A percentile compares a stretch with the other conserved stretches of the same genome.
Evolutionary conservation across 2,888 invertebrate species (phyloP).

Genomic region (Drosophila formosana): DNA sequence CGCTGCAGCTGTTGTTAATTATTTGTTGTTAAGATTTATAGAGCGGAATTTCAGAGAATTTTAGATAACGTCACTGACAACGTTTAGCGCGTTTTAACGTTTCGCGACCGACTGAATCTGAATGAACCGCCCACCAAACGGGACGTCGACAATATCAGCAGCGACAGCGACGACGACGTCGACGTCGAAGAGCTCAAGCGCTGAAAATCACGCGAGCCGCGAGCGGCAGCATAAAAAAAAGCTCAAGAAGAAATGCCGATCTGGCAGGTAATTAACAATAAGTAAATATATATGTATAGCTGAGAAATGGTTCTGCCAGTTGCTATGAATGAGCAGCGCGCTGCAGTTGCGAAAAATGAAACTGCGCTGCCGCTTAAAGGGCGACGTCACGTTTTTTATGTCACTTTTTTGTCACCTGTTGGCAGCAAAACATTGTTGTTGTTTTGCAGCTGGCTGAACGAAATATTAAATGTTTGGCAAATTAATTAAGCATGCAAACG

Average conservation of each 20-base stretch:
- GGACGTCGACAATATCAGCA: conserved; percentile 30
- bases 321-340: conserved; percentile 18
- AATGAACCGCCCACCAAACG: conserved; percentile 60
- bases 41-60: conserved; percentile 25
- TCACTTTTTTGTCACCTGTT: conserved; percentile 1
- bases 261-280: conserved; percentile 48
- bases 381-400: conserved; percentile 24
- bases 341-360: conserved; percentile 17
- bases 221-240: conserved; percentile 63
- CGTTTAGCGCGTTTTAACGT: conserved; percentile 65
- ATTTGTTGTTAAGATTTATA: conserved; percentile 5
- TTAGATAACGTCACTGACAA: conserved; percentile 42
- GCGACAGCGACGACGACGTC: conserved; percentile 24
- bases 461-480: conserved; percentile 7
- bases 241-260: conserved; percentile 67
- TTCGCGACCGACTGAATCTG: conserved; percentile 64
- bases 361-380: not conserved
- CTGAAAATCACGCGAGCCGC: conserved; percentile 70
- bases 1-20: conserved; percentile 1
- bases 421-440: conserved; percentile 2
- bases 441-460: conserved; percentile 19
- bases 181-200: conserved; percentile 47
- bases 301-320: conserved; percentile 8
- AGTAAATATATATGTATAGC: not conserved
- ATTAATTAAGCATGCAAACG: conserved; percentile 26